These are phyloP conservation scores for Plebejus argus DNA, from an alignment of 2,888 invertebrate species.

Conservation along the genomic window DNA sequence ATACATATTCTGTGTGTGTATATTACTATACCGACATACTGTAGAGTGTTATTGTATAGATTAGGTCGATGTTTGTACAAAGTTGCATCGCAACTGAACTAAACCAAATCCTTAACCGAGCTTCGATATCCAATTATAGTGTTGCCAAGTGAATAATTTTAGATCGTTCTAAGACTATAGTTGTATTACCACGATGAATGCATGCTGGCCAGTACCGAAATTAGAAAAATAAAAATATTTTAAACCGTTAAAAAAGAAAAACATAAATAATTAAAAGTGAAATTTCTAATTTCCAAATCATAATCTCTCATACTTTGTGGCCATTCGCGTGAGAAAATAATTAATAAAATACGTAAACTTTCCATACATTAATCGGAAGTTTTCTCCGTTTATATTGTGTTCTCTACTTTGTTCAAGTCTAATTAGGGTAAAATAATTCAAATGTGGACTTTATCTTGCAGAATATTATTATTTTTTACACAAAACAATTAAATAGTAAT, in stretches of 20 bases:
- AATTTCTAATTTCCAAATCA: neutral
- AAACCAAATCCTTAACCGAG: conserved; percentile 55
- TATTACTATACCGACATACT: conserved; percentile 37
- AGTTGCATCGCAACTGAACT: conserved; percentile 49
- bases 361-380: neutral
- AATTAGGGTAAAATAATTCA: neutral
- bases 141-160: conserved; percentile 54
- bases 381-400: neutral
- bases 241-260: neutral
- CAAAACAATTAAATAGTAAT: neutral
- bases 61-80: conserved; percentile 63
- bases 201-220: neutral
- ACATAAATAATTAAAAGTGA: neutral
- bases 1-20: conserved; percentile 19
- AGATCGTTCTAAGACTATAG: conserved; percentile 47
- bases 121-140: conserved; percentile 68
- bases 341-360: neutral
- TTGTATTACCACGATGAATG: conserved; percentile 31
- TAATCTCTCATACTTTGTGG: neutral
- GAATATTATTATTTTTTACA: neutral
- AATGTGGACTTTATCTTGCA: no score
- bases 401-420: neutral
- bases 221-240: neutral
- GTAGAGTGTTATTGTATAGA: conserved; percentile 55
- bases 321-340: neutral